Percentiles rank a stretch among this genome's conserved stretches.
phyloP scores from a whole-genome alignment of 2,797 vertebrate genomes.

The Eulemur mongoz region DNA sequence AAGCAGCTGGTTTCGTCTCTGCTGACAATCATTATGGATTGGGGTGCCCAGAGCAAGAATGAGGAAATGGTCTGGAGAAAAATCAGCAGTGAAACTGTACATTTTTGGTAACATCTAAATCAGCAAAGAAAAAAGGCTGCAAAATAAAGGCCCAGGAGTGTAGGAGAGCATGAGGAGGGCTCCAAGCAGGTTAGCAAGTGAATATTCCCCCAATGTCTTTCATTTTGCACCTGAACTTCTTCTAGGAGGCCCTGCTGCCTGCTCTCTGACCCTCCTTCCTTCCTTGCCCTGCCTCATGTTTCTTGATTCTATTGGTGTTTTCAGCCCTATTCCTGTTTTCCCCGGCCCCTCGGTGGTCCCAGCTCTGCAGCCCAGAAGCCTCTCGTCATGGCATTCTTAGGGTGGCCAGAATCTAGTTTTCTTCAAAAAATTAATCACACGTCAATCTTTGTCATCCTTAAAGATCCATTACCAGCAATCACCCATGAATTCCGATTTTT shows the following conservation, averaged over 20 bases:
- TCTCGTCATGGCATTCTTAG: not conserved
- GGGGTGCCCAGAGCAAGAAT: not conserved
- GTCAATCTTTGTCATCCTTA: not conserved
- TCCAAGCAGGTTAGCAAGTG: not conserved
- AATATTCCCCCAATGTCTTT: not conserved
- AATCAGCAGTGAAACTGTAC: not conserved
- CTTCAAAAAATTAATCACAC: not conserved
- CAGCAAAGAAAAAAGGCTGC: not conserved
- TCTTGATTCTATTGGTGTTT: not conserved
- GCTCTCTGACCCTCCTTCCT: not conserved
- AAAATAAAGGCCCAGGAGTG: not conserved
- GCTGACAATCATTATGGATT: constrained; percentile 55
- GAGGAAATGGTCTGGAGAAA: not conserved
- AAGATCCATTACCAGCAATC: not conserved
- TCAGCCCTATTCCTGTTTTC: rapidly evolving
- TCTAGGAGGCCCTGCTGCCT: rapidly evolving
- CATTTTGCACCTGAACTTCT: rapidly evolving
- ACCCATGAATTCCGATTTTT: not conserved
- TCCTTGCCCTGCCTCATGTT: rapidly evolving
- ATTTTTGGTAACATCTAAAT: not conserved
- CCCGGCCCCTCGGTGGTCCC: rapidly evolving
- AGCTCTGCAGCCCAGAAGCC: not conserved
- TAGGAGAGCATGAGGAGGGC: rapidly evolving
- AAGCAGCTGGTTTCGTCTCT: not conserved
- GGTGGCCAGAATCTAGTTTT: not conserved